Evolutionary conservation across 2,113 vertebrate genomes (phyloP).

Genomic region (human): GRCh38 chr12:106968501-106969000

Average conservation of each 20-base stretch:
- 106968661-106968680: neutral
- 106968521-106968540: neutral
- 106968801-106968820: neutral
- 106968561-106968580: neutral
- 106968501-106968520: neutral
- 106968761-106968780: neutral
- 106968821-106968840: neutral
- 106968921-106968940: conserved; percentile 43
- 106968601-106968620: neutral
- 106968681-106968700: neutral
- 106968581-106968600: neutral
- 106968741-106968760: neutral
- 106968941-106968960: neutral
- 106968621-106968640: neutral
- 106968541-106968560: neutral
- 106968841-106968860: neutral
- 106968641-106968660: neutral
- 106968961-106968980: conserved; percentile 33
- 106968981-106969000: conserved; percentile 1
- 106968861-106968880: neutral
- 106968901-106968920: neutral
- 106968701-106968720: neutral
- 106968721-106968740: conserved; percentile 1
- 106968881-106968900: neutral
- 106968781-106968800: neutral